Evolutionary conservation across 2,888 invertebrate species (phyloP), one percentile per base, ranked within the genome.

Genomic region (Drosophila dives): DNA sequence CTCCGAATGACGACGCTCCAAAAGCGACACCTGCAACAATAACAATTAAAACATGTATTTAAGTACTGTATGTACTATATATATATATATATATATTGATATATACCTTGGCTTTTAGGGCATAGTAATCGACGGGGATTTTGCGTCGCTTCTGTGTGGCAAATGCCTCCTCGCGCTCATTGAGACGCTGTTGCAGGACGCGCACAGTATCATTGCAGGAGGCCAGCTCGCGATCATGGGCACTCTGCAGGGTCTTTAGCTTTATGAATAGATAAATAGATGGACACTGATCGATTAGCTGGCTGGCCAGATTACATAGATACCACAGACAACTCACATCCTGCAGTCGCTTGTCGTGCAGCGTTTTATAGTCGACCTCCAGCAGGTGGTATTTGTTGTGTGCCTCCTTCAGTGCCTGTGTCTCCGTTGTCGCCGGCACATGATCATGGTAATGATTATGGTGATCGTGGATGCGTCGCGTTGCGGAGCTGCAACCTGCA

Each of bases 281-380:
- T 65, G 50, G 23, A 45, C 12, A 45, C 12, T 45, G 45, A 6
- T 15, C 23, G 23, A 23, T 45, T 26, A 45, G 45, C 45, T 15
- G 15, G 45, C 23, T 23, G 15, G 15, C 23, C 4, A 8, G 8
- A 8, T 45, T 8, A 23, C 8, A 26, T 15, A 23, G 15, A 15
- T 45, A 4, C 34, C 2, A 45, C 2, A 11, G 3, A 3, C 10
- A 36, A 85, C 96, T 96, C 92, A 97, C 96, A 93, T 97, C 97
- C 92, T 96, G 96, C 83, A 97, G 94, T 62, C 97, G 94, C 91
- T 97, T 97, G 81, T 95, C 95, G 91, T 97, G 96, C 82, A 97
- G 92, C 71, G 94, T 93, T 91, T 96, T 95, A 84, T 96, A 96
- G 89, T 97, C 97, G 72, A 95, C 95, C 86, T 97, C 96, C 33